Percentiles rank a stretch among this genome's conserved stretches.
These are phyloP conservation scores for Himantopus leucocephalus DNA, from an alignment of 2,113 vertebrate genomes.

Conservation along the genomic window DNA sequence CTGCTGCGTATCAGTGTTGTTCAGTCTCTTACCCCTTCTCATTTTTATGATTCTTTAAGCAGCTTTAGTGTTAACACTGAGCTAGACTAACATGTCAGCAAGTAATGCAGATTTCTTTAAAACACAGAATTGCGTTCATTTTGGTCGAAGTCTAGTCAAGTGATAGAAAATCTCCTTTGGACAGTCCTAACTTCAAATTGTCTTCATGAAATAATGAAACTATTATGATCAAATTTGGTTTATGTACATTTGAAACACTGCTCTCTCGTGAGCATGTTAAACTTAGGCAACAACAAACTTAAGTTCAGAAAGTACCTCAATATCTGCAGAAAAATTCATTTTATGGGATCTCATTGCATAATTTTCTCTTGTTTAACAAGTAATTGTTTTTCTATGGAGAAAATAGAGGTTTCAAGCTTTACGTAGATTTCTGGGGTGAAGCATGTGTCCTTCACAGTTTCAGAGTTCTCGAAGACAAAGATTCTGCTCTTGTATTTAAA, in stretches of 20 bases:
- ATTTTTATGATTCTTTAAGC: background rate
- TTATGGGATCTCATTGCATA: background rate
- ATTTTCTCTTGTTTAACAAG: background rate
- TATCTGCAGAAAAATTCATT: background rate
- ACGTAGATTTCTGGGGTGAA: background rate
- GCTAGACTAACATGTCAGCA: background rate
- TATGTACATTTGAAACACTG: background rate
- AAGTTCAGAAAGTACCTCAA: background rate
- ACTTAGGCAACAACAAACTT: background rate
- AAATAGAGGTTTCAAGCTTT: background rate
- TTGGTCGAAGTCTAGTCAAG: background rate
- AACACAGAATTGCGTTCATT: background rate
- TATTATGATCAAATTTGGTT: background rate
- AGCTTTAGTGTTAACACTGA: background rate
- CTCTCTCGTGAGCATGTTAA: background rate
- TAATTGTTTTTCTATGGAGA: background rate
- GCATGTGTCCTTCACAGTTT: background rate
- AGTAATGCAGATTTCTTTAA: background rate
- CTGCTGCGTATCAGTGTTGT: background rate
- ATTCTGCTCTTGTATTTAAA: background rate
- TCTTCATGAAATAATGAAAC: background rate
- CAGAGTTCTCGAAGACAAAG: background rate
- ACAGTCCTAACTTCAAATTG: background rate
- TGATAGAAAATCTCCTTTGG: background rate
- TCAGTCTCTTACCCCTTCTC: background rate